Percentiles rank a stretch among this genome's conserved stretches.
phyloP scores from a whole-genome alignment of 2,888 invertebrate species.

The Coecobrya sp. region DNA sequence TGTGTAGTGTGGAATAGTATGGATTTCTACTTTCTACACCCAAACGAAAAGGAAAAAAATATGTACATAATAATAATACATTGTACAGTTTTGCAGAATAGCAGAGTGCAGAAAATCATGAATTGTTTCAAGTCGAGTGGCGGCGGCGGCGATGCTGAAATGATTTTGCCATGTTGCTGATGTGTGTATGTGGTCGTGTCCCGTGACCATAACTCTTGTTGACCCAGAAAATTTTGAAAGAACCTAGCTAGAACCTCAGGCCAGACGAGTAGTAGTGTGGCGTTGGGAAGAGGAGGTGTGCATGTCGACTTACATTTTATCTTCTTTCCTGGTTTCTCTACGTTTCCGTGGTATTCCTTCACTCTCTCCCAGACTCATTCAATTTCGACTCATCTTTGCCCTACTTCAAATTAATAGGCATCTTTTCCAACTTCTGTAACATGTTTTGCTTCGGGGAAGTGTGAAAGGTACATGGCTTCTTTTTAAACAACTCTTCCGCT shows the following conservation, averaged over 20 bases:
- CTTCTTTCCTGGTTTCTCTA: not conserved
- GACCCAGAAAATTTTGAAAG: constrained; percentile 42
- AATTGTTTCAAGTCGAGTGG: not conserved
- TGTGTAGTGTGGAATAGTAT: too few species aligned
- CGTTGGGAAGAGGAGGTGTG: constrained; percentile 8
- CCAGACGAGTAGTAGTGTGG: not conserved
- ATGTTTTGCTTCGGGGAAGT: not conserved
- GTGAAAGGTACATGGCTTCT: too few species aligned
- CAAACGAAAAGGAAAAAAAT: too few species aligned
- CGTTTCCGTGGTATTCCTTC: not conserved
- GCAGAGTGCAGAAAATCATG: too few species aligned
- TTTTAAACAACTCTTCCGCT: too few species aligned
- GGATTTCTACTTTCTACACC: too few species aligned
- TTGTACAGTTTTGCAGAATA: too few species aligned
- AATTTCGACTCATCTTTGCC: not conserved
- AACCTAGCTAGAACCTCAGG: constrained; percentile 32
- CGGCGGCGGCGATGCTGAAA: not conserved
- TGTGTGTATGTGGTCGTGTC: not conserved
- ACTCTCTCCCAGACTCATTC: not conserved
- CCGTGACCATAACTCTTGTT: constrained; percentile 5
- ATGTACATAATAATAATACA: not conserved
- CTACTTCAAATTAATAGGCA: not conserved
- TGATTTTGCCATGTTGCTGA: not conserved
- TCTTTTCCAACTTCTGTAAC: not conserved
- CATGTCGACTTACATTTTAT: constrained; percentile 29